Percentiles rank a stretch among this genome's conserved stretches.
phyloP scores from a whole-genome alignment of 1,140 invertebrate species.

The Camponotus floridanus region DNA sequence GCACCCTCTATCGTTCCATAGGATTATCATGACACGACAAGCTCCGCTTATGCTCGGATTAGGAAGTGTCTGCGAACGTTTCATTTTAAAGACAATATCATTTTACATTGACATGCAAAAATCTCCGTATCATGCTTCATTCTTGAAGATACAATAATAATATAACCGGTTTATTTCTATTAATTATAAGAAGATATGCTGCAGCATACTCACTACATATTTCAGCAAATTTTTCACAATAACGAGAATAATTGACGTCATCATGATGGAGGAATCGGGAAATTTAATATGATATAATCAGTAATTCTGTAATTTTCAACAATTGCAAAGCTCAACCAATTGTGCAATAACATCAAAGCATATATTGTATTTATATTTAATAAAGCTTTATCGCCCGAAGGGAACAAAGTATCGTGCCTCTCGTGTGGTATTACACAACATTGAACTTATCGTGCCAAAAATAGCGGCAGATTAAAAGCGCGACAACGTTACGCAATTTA shows the following conservation, averaged over 20 bases:
- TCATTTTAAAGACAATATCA: constrained; percentile 66
- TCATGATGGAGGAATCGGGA: background rate
- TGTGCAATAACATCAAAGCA: background rate
- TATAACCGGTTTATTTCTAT: background rate
- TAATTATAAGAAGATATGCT: background rate
- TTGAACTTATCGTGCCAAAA: constrained; percentile 8
- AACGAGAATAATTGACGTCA: background rate
- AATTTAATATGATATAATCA: constrained; percentile 11
- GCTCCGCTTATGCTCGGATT: constrained; percentile 67
- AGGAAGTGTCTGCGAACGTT: constrained; percentile 51
- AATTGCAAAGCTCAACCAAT: constrained; percentile 3
- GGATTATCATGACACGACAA: constrained; percentile 76
- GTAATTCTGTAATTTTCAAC: background rate
- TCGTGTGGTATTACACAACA: background rate
- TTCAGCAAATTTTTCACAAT: background rate
- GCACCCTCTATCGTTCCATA: constrained; percentile 68
- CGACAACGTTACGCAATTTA: constrained; percentile 30
- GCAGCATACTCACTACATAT: background rate
- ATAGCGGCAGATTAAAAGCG: background rate
- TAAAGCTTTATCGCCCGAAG: background rate
- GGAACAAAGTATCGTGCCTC: background rate
- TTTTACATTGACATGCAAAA: constrained; percentile 40
- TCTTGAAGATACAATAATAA: background rate
- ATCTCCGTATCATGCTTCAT: constrained; percentile 13
- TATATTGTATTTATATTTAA: constrained; percentile 24